Evolutionary conservation across 2,797 vertebrate genomes (phyloP).

Genomic region (Muraenolepis orangiensis): DNA sequence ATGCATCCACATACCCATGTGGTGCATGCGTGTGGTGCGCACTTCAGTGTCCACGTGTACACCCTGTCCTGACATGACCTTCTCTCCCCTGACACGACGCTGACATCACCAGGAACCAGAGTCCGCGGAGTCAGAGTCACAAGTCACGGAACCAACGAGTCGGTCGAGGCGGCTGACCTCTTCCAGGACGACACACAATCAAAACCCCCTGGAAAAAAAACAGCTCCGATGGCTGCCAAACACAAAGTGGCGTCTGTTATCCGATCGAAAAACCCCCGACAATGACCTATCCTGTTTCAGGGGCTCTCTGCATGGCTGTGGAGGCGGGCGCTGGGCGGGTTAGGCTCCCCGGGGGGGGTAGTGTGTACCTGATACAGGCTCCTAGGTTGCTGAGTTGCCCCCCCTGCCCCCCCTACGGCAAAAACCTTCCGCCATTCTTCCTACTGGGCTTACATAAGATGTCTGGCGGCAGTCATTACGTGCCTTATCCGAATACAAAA

Average conservation of each 20-base stretch:
- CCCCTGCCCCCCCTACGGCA: too few relatives aligned
- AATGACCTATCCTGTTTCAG: neutral
- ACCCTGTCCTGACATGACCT: neutral
- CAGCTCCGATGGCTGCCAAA: neutral
- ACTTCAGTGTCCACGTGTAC: too few relatives aligned
- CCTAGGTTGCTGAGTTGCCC: neutral
- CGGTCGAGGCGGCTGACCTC: too few relatives aligned
- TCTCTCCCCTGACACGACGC: too few relatives aligned
- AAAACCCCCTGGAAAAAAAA: neutral
- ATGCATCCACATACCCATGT: too few relatives aligned
- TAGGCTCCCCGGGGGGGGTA: too few relatives aligned
- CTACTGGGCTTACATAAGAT: neutral
- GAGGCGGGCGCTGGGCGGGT: neutral
- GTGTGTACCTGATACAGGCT: neutral
- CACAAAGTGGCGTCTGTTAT: neutral
- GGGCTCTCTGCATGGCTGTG: neutral
- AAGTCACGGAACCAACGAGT: neutral
- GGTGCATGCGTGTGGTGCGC: too few relatives aligned
- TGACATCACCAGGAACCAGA: neutral
- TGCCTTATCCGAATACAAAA: neutral
- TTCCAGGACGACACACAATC: neutral
- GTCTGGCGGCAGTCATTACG: neutral
- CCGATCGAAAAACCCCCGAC: neutral
- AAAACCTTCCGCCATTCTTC: neutral
- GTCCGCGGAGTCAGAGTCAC: too few relatives aligned